Evolutionary conservation across 1,140 invertebrate species (phyloP).

Genomic region (Psilanteris sp.): DNA sequence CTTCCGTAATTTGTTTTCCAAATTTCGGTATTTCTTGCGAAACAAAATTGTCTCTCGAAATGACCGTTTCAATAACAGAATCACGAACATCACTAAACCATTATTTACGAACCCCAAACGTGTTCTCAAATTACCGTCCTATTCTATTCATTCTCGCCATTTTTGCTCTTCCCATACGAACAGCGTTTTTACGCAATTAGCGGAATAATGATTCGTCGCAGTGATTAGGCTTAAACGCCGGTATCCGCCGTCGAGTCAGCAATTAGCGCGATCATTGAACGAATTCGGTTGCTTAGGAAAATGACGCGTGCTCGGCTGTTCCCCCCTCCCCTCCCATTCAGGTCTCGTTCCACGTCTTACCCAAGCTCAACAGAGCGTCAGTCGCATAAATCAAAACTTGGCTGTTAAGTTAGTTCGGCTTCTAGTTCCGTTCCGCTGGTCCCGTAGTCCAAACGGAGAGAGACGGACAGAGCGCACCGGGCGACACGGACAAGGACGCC

Average conservation of each 20-base stretch:
- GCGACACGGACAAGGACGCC: conserved; percentile 2
- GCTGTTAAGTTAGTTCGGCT: conserved; percentile 65
- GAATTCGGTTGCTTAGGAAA: conserved; percentile 58
- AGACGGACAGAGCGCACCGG: background rate
- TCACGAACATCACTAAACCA: too few relatives aligned
- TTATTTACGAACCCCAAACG: too few relatives aligned
- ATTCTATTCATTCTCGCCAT: too few relatives aligned
- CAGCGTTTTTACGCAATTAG: too few relatives aligned
- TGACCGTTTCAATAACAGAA: too few relatives aligned
- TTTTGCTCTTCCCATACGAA: too few relatives aligned
- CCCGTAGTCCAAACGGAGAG: conserved; percentile 18
- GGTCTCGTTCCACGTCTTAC: conserved; percentile 64
- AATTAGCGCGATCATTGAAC: conserved; percentile 67
- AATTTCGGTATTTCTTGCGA: too few relatives aligned
- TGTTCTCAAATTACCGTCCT: too few relatives aligned
- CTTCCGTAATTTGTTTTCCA: too few relatives aligned
- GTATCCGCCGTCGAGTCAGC: conserved; percentile 38
- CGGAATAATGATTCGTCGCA: background rate
- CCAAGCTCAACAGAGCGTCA: conserved; percentile 67
- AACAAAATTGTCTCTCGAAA: too few relatives aligned
- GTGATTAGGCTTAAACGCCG: conserved; percentile 17
- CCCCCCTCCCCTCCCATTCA: conserved; percentile 54
- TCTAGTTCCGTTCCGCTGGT: conserved; percentile 62
- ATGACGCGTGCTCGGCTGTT: conserved; percentile 21
- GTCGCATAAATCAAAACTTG: conserved; percentile 77